phyloP scores from a whole-genome alignment of 2,888 invertebrate genomes.

The Microctonus brassicae region DNA sequence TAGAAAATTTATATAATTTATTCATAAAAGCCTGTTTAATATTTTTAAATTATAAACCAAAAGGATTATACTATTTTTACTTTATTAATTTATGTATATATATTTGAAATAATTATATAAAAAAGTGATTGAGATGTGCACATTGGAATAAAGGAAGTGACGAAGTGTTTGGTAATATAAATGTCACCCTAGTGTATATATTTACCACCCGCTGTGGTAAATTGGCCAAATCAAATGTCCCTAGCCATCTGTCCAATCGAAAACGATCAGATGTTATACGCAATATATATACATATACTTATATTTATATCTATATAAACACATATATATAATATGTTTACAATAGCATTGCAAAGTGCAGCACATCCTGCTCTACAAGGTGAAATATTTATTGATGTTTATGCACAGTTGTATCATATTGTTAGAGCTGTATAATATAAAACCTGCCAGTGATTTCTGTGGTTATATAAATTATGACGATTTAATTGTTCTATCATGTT shows the following conservation, averaged over 20 bases:
- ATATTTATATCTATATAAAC: not conserved
- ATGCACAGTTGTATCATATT: not conserved
- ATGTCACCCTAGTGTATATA: slow-evolving; percentile 11
- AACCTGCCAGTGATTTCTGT: not conserved
- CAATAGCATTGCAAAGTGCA: slow-evolving; percentile 19
- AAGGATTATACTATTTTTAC: too few relatives aligned
- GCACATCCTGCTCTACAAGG: slow-evolving; percentile 19
- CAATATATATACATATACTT: not conserved
- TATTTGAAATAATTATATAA: not conserved
- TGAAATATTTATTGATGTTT: slow-evolving; percentile 7
- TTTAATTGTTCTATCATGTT: not conserved
- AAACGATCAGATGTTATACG: slow-evolving; percentile 16
- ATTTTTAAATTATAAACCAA: too few relatives aligned
- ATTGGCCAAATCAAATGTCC: slow-evolving; percentile 56
- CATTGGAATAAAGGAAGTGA: not conserved
- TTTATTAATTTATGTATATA: not conserved
- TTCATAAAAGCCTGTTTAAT: too few relatives aligned
- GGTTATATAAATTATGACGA: not conserved
- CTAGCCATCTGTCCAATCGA: slow-evolving; percentile 50
- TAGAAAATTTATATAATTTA: too few relatives aligned
- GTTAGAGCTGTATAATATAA: not conserved
- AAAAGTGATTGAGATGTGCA: not conserved
- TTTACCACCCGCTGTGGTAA: slow-evolving; percentile 53
- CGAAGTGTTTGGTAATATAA: not conserved
- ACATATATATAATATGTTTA: not conserved